These are phyloP conservation scores for Ophthalmolycus amberensis DNA, from an alignment of 2,113 vertebrate species.

Conservation along the genomic window DNA sequence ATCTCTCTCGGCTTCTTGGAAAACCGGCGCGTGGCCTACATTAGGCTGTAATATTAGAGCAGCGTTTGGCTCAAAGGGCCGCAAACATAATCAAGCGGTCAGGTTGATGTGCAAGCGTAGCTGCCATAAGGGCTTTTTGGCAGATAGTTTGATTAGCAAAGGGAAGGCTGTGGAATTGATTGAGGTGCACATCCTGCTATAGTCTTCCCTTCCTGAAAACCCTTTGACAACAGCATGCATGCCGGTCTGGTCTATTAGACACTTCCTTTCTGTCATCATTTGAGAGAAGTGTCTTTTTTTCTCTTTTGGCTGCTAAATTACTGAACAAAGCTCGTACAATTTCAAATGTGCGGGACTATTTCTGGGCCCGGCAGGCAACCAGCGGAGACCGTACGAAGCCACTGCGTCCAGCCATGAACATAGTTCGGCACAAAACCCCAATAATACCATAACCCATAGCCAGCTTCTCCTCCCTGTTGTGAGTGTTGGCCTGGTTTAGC, in stretches of 20 bases:
- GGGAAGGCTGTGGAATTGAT: slow-evolving; percentile 67
- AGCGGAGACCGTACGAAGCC: background rate
- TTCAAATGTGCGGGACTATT: background rate
- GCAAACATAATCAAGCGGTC: slow-evolving; percentile 74
- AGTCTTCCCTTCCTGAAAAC: background rate
- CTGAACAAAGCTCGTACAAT: background rate
- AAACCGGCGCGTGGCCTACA: slow-evolving; percentile 65
- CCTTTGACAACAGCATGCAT: slow-evolving; percentile 17
- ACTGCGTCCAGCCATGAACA: background rate
- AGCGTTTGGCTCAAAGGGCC: slow-evolving; percentile 52
- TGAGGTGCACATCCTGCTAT: slow-evolving; percentile 48
- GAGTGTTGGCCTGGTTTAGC: background rate
- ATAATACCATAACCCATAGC: background rate
- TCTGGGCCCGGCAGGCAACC: background rate
- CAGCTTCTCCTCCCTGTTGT: too few relatives aligned
- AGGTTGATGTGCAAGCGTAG: slow-evolving; percentile 70
- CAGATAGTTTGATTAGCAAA: slow-evolving; percentile 65
- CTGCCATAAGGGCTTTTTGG: slow-evolving; percentile 71
- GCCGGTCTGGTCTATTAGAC: background rate
- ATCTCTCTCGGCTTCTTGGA: slow-evolving; percentile 60
- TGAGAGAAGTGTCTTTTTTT: background rate
- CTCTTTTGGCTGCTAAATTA: background rate
- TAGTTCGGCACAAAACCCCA: background rate
- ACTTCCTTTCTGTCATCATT: slow-evolving; percentile 9
- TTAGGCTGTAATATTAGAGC: slow-evolving; percentile 70